Percentiles rank a stretch among this genome's conserved stretches.
These are phyloP conservation scores for Pogonus chalceus DNA, from an alignment of 1,140 invertebrate species.

Conservation along the genomic window DNA sequence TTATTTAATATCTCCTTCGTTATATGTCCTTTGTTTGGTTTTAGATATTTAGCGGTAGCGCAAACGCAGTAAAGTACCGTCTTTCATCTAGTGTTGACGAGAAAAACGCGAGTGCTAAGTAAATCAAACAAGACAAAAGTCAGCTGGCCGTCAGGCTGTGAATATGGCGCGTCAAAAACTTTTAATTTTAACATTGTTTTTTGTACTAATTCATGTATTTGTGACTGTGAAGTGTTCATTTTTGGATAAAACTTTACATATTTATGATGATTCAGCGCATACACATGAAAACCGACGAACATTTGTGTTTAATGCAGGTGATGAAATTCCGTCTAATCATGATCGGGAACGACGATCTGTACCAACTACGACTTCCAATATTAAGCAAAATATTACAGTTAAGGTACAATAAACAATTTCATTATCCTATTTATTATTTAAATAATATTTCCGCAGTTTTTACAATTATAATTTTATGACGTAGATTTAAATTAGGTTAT, in stretches of 20 bases:
- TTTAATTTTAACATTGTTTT: neutral
- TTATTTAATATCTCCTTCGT: too few species aligned
- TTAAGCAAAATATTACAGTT: neutral
- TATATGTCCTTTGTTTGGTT: too few species aligned
- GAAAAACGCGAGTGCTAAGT: too few species aligned
- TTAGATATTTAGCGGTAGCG: too few species aligned
- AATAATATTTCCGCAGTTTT: neutral
- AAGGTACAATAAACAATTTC: too few species aligned
- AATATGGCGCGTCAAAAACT: slow-evolving; percentile 1
- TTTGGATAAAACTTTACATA: neutral
- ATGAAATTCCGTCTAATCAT: slow-evolving; percentile 1
- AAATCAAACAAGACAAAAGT: too few species aligned
- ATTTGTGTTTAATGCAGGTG: neutral
- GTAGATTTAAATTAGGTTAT: neutral
- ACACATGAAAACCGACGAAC: neutral
- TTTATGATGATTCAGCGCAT: neutral
- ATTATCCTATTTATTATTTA: too few species aligned
- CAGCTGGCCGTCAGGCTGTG: neutral
- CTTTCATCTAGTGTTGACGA: too few species aligned
- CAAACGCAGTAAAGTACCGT: too few species aligned
- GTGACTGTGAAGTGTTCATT: neutral
- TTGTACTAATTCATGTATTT: neutral
- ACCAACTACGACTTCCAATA: neutral
- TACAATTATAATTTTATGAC: neutral
- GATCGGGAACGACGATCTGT: neutral